Evolutionary conservation across 2,888 invertebrate species (phyloP).

Genomic region (Caenorhabditis parvicauda): DNA sequence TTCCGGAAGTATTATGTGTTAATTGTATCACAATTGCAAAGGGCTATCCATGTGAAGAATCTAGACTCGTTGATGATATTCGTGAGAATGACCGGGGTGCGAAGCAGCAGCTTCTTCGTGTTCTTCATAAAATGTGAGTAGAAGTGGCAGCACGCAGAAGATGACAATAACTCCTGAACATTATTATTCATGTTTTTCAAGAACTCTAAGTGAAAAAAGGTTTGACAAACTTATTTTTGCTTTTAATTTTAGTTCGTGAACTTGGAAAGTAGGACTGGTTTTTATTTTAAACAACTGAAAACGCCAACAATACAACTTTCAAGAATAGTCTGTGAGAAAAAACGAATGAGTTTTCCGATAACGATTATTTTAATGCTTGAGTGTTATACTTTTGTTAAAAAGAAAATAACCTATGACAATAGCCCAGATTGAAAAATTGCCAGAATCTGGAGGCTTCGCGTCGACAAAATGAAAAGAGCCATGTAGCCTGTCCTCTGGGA

Average conservation of each 20-base stretch:
- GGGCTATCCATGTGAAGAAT: too few relatives aligned
- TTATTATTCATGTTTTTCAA: not conserved
- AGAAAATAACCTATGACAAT: conserved; percentile 22
- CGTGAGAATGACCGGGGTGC: too few relatives aligned
- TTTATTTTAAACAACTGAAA: too few relatives aligned
- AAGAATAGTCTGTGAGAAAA: too few relatives aligned
- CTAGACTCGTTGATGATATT: too few relatives aligned
- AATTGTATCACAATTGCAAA: too few relatives aligned
- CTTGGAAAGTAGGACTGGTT: too few relatives aligned
- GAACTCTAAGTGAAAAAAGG: not conserved
- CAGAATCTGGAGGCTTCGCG: conserved; percentile 51
- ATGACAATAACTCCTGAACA: conserved; percentile 47
- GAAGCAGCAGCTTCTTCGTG: conserved; percentile 36
- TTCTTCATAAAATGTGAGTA: conserved; percentile 54
- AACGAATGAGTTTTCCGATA: too few relatives aligned
- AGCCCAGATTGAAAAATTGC: conserved; percentile 21
- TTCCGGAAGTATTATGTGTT: too few relatives aligned
- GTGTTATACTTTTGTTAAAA: too few relatives aligned
- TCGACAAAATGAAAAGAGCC: conserved; percentile 58
- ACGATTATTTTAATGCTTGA: too few relatives aligned
- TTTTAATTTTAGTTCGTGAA: not conserved
- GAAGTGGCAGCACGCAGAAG: conserved; percentile 54
- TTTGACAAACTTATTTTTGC: not conserved
- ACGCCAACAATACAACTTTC: too few relatives aligned
- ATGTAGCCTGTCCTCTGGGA: conserved; percentile 32